A percentile compares a stretch with the other conserved stretches of the same genome.
Evolutionary conservation across 2,888 invertebrate genomes (phyloP).

Genomic region (Nomada flava): DNA sequence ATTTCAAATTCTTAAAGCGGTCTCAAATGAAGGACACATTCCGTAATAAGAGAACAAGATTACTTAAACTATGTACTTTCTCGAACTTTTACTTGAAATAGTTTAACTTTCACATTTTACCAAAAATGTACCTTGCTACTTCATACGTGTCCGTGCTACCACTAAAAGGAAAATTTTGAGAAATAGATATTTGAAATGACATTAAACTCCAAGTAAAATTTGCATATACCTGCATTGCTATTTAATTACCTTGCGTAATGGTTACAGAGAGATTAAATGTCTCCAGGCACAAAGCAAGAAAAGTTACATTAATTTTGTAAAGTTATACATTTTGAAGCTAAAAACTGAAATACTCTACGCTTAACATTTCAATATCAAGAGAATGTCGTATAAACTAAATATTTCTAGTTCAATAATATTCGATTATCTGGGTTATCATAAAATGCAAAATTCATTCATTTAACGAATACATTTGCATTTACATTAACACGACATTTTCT

Average conservation of each 20-base stretch:
- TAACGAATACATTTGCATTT: too few relatives aligned
- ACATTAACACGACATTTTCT: too few relatives aligned
- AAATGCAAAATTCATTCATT: too few relatives aligned
- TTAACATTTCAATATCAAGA: too few relatives aligned
- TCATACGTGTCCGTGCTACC: background rate
- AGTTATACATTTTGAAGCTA: too few relatives aligned
- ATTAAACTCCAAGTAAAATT: background rate
- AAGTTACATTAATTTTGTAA: too few relatives aligned
- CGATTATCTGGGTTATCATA: too few relatives aligned
- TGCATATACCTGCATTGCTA: background rate
- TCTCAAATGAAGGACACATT: background rate
- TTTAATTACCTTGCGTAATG: background rate
- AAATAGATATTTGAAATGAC: background rate
- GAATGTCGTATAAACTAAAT: too few relatives aligned
- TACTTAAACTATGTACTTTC: slow-evolving; percentile 7
- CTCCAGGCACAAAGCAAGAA: too few relatives aligned
- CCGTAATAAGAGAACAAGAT: slow-evolving; percentile 3
- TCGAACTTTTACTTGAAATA: slow-evolving; percentile 22
- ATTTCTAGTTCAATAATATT: too few relatives aligned
- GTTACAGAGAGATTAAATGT: too few relatives aligned
- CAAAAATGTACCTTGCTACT: slow-evolving; percentile 8
- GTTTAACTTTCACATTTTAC: slow-evolving; percentile 23
- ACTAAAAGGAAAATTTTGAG: background rate
- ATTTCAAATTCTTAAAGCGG: background rate
- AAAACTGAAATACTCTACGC: too few relatives aligned